A percentile compares a stretch with the other conserved stretches of the same genome.
phyloP scores from a whole-genome alignment of 2,888 invertebrate species.

The Drosophila pseudotakahashii region DNA sequence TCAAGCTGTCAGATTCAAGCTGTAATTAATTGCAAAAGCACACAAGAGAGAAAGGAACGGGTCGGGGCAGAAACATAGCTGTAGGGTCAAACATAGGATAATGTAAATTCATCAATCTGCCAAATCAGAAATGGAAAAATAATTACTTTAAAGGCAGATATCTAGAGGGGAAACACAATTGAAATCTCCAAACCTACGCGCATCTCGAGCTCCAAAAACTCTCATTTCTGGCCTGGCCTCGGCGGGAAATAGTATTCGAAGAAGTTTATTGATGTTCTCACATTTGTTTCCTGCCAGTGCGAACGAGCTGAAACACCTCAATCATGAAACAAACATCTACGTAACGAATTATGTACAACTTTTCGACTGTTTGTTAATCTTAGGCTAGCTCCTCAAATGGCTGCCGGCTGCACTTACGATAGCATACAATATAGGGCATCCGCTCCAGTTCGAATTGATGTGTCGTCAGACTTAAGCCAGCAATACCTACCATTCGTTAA shows the following conservation, averaged over 20 bases:
- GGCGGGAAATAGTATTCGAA: conserved; percentile 2
- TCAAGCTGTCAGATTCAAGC: conserved; percentile 55
- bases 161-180: conserved; percentile 1
- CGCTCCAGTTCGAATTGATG: conserved; percentile 16
- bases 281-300: conserved; percentile 10
- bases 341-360: conserved; percentile 71
- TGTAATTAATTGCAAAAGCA: conserved; percentile 57
- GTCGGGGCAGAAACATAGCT: conserved; percentile 2
- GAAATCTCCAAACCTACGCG: neutral
- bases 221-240: neutral
- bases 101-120: conserved; percentile 36
- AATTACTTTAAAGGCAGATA: conserved; percentile 18
- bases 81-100: conserved; percentile 22
- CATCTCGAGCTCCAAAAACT: neutral
- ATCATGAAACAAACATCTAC: conserved; percentile 61
- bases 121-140: conserved; percentile 31
- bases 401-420: conserved; percentile 29
- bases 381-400: conserved; percentile 2
- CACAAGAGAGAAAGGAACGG: conserved; percentile 21
- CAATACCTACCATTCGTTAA: conserved; percentile 35
- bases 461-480: conserved; percentile 30
- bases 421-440: conserved; percentile 27
- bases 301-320: conserved; percentile 43
- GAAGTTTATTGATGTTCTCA: neutral
- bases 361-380: conserved; percentile 49